Percentiles rank a stretch among this genome's conserved stretches.
These are phyloP conservation scores for Callipepla squamata DNA, from an alignment of 2,113 vertebrate species.

Conservation along the genomic window DNA sequence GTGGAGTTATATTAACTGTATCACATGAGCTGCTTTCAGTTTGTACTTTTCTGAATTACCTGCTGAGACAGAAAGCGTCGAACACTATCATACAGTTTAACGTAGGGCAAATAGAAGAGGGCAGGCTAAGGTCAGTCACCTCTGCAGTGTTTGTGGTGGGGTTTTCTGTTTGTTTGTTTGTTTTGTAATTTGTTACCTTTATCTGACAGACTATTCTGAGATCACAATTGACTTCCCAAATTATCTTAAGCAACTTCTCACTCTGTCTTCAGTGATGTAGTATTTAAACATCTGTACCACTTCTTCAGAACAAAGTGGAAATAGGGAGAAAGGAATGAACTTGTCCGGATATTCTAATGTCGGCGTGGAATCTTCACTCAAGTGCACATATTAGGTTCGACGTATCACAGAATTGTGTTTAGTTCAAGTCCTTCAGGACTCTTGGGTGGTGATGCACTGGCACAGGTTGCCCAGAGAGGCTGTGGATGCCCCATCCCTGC, in stretches of 20 bases:
- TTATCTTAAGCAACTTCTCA: background rate
- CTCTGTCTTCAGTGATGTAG: background rate
- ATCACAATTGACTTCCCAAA: background rate
- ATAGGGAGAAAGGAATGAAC: background rate
- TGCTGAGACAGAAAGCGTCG: background rate
- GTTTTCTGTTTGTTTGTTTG: background rate
- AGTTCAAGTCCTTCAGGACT: background rate
- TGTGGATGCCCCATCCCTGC: too few species aligned
- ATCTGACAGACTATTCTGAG: background rate
- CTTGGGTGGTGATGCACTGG: too few species aligned
- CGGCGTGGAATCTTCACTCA: background rate
- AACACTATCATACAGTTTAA: background rate
- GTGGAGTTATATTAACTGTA: constrained; percentile 48
- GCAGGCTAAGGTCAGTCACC: background rate
- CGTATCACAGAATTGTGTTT: background rate
- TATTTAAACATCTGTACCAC: background rate
- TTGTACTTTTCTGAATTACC: background rate
- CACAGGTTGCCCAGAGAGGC: too few species aligned
- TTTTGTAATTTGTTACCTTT: background rate
- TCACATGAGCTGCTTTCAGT: background rate
- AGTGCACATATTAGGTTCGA: background rate
- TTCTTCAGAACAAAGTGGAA: background rate
- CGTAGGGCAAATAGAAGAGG: background rate
- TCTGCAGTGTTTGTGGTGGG: background rate
- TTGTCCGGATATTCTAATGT: background rate